Evolutionary conservation across 2,888 invertebrate genomes (phyloP).

Genomic region (Agrilus mali): DNA sequence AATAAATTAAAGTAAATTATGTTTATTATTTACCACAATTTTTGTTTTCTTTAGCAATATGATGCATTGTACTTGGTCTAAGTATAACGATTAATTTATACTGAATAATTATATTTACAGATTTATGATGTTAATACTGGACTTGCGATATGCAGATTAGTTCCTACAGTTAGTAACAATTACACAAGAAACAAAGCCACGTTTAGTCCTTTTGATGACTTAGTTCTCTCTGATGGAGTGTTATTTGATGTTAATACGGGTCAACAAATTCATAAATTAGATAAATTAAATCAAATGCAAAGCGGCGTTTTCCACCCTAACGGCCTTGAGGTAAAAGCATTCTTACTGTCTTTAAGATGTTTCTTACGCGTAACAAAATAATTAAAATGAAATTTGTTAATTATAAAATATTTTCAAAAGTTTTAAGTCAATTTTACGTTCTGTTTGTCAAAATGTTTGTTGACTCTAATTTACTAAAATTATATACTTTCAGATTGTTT

Average conservation of each 20-base stretch:
- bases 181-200: conserved; percentile 91
- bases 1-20: too few species aligned
- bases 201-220: conserved; percentile 85
- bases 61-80: not conserved
- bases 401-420: too few species aligned
- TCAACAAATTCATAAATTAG: conserved; percentile 90
- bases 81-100: too few species aligned
- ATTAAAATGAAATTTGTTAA: too few species aligned
- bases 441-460: too few species aligned
- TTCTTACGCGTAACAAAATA: too few species aligned
- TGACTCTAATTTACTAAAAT: too few species aligned
- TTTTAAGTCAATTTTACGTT: too few species aligned
- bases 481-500: conserved; percentile 55
- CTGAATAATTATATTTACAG: conserved; percentile 26
- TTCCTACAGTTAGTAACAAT: conserved; percentile 76
- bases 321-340: conserved; percentile 62
- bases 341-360: too few species aligned
- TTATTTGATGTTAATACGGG: conserved; percentile 85
- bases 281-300: conserved; percentile 89
- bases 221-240: conserved; percentile 92
- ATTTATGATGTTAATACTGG: conserved; percentile 85
- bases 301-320: conserved; percentile 96
- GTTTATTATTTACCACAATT: too few species aligned
- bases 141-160: conserved; percentile 55
- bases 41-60: not conserved